Conservation (phyloP, 2,888 invertebrate species). For the Phymatocera aterrima region DNA sequence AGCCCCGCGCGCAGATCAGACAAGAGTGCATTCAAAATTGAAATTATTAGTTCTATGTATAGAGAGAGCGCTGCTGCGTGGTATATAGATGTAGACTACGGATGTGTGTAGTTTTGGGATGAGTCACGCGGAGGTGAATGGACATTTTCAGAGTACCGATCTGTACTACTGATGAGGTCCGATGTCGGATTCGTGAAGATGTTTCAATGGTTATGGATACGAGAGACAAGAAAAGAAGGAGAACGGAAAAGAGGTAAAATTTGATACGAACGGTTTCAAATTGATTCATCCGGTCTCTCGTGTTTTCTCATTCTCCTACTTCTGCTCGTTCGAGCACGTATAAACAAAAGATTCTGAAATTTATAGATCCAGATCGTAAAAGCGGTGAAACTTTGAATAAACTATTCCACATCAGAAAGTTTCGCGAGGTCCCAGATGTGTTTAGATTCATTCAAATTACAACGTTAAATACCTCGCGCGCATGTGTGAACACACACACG, state of each 20-base stretch:
- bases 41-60: slow-evolving; percentile 8
- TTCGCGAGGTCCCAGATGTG: background rate
- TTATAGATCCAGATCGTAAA: background rate
- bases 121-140: background rate
- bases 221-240: too few species aligned
- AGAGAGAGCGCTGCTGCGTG: background rate
- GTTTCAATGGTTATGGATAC: background rate
- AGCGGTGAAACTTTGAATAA: background rate
- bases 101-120: background rate
- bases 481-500: too few species aligned
- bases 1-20: background rate
- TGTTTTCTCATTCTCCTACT: background rate
- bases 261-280: too few species aligned
- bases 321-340: background rate
- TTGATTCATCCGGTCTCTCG: background rate
- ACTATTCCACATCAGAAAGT: background rate
- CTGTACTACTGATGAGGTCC: background rate
- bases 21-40: background rate
- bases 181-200: background rate
- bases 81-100: background rate
- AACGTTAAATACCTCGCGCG: background rate
- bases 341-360: background rate
- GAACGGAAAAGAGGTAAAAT: too few species aligned
- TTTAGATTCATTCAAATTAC: background rate
- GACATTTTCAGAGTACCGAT: too few species aligned